A percentile compares a stretch with the other conserved stretches of the same genome.
These are phyloP conservation scores for Sebastes steindachneri DNA, from an alignment of 2,797 vertebrate genomes.

Conservation along the genomic window DNA sequence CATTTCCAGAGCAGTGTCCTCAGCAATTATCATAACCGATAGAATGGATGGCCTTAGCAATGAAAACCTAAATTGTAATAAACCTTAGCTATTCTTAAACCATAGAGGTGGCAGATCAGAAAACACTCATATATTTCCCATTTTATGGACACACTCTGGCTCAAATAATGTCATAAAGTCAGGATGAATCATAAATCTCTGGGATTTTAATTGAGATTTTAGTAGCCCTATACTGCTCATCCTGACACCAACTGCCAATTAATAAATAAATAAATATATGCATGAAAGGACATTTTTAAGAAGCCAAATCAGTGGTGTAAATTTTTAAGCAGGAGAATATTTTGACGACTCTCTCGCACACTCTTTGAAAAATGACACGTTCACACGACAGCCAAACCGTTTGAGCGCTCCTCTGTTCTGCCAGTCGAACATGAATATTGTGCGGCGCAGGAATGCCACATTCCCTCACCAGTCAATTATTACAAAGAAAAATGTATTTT, in stretches of 20 bases:
- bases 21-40: background rate
- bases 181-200: background rate
- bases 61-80: background rate
- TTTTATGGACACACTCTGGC: background rate
- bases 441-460: background rate
- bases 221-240: background rate
- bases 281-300: background rate
- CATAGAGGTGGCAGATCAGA: background rate
- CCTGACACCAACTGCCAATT: background rate
- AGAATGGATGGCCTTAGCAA: background rate
- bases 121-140: background rate
- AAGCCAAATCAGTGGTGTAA: background rate
- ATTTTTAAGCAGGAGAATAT: background rate
- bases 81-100: background rate
- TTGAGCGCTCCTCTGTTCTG: background rate
- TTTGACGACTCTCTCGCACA: background rate
- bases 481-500: conserved; percentile 15
- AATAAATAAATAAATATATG: background rate
- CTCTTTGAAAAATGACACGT: background rate
- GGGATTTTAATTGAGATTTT: background rate
- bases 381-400: background rate
- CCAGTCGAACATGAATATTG: background rate
- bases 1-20: background rate
- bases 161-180: background rate
- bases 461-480: background rate